Evolutionary conservation across 2,888 invertebrate species (phyloP), one percentile per base, ranked within the genome.

Genomic region (Clusia tigrina): DNA sequence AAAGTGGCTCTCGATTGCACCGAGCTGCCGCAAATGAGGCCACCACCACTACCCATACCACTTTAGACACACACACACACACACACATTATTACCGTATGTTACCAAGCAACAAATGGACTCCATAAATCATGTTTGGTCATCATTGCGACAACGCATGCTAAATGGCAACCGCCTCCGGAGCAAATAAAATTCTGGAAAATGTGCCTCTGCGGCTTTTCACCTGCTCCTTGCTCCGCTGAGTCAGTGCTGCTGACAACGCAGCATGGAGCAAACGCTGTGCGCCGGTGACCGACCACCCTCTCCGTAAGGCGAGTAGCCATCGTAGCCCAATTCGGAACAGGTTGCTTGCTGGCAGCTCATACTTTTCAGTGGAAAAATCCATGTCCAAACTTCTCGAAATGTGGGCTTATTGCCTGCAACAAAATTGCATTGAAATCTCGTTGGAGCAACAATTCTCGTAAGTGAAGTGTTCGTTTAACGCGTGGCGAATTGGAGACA

Each of bases 241-340:
- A 32, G 6, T 32, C 6, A n/a, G n/a, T n/a, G n/a, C n/a, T n/a
- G n/a, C n/a, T n/a, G n/a, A n/a, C n/a, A n/a, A n/a, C n/a, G n/a
- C n/a, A n/a, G n/a, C n/a, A n/a, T 3, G 3, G n/a, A 42, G 12
- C n/a, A 42, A n/a, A 5, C 42, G 32, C 32, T 6, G 32, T 32
- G 12, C 32, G n/a, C 3, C n/a, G 42, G 42, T 17, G 42, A 42
- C 12, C 42, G 42, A 42, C n/a, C 42, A 42, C n/a, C 42, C n/a
- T 76, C 74, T 73, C 73, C 73, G 74, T 76, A 71, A 69, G 67
- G 71, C 73, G 74, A 73, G 71, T 62, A 68, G 66, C 66, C 74
- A 71, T 74, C 71, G 77, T 77, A 78, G 77, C 74, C 78, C 78
- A 75, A 78, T 75, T 75, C 78, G 69, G 77, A 75, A 75, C 74